These are phyloP conservation scores for Ctenicera cuprea DNA, from an alignment of 2,888 invertebrate species.

Conservation along the genomic window DNA sequence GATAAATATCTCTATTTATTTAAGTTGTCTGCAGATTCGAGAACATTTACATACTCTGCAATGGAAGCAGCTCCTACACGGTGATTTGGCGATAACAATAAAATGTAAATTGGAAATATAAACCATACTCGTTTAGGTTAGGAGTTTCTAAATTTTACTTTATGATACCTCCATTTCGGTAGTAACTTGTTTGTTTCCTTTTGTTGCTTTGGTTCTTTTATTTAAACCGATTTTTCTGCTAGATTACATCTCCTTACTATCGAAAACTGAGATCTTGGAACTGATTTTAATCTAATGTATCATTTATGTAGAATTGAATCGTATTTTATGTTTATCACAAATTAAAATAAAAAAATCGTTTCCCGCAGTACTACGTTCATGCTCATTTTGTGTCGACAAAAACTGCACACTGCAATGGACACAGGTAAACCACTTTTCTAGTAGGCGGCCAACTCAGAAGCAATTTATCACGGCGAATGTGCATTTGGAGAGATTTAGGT, in stretches of 20 bases:
- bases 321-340: not conserved
- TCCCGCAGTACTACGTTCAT: not conserved
- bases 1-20: constrained; percentile 34
- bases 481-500: constrained; percentile 53
- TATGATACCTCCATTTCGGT: not conserved
- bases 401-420: constrained; percentile 4
- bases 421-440: constrained; percentile 10
- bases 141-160: not conserved
- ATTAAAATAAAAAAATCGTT: not conserved
- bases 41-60: constrained; percentile 19
- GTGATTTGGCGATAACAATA: constrained; percentile 22
- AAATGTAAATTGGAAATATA: constrained; percentile 18
- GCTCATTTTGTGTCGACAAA: not conserved
- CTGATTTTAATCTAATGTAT: too few species aligned
- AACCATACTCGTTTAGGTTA: not conserved
- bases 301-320: too few species aligned
- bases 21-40: constrained; percentile 23
- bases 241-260: too few species aligned
- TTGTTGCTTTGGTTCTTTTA: too few species aligned
- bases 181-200: too few species aligned
- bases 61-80: not conserved
- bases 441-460: constrained; percentile 22
- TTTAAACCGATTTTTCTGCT: too few species aligned
- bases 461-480: constrained; percentile 50
- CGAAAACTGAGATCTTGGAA: too few species aligned